These are phyloP conservation scores for Hypanus sabinus DNA, from an alignment of 2,113 vertebrate genomes.

Conservation along the genomic window DNA sequence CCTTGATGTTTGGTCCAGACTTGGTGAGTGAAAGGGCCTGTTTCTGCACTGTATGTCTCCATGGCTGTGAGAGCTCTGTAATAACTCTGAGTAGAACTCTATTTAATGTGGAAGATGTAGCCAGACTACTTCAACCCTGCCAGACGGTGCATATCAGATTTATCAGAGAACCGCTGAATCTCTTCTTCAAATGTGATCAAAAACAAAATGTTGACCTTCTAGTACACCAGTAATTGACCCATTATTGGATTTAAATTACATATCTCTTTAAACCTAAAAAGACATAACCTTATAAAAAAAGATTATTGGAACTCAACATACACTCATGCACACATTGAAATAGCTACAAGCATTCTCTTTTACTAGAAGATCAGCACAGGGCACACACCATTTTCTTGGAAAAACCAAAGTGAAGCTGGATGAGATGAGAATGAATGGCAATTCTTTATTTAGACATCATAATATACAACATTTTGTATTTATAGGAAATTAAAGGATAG, in stretches of 20 bases:
- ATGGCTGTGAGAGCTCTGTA: background rate
- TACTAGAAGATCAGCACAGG: background rate
- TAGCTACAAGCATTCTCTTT: background rate
- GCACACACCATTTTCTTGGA: background rate
- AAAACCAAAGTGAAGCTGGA: background rate
- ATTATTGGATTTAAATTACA: background rate
- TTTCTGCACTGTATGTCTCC: no score
- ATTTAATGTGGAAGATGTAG: background rate
- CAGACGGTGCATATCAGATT: background rate
- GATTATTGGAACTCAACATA: background rate
- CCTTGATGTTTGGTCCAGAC: no score
- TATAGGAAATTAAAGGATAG: background rate
- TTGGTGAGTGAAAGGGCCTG: no score
- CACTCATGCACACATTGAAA: background rate
- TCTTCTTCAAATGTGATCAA: background rate
- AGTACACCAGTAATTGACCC: background rate
- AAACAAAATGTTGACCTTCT: background rate
- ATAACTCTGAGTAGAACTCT: background rate
- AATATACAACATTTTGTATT: background rate
- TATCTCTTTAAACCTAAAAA: no score
- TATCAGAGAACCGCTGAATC: background rate
- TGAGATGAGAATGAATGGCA: background rate
- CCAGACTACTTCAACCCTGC: background rate
- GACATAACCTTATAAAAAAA: background rate
- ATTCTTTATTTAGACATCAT: background rate